Percentiles rank a stretch among this genome's conserved stretches.
Evolutionary conservation across 2,888 invertebrate genomes (phyloP).

Genomic region (Anagyrus pseudococci): DNA sequence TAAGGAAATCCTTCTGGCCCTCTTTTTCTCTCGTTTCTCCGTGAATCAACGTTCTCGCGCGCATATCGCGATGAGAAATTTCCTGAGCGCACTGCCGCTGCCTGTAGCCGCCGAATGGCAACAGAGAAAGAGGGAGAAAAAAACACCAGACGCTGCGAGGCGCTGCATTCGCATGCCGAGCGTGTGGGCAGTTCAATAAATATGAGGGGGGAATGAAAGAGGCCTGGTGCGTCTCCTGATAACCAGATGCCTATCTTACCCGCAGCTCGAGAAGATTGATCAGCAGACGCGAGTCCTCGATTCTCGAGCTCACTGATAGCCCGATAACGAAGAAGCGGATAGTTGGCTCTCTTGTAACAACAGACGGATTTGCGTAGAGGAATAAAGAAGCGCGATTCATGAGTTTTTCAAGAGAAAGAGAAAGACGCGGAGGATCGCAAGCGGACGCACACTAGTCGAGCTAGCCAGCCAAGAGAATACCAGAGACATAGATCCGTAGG

Average conservation of each 20-base stretch:
- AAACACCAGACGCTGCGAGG: constrained; percentile 3
- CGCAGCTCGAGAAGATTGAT: constrained; percentile 41
- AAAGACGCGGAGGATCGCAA: constrained; percentile 9
- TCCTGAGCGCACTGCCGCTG: constrained; percentile 9
- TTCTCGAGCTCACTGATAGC: too few species aligned
- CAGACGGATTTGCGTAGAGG: constrained; percentile 7
- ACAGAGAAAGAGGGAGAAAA: constrained; percentile 12
- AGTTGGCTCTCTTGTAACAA: too few species aligned
- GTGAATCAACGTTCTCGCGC: constrained; percentile 21
- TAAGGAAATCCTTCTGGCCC: constrained; percentile 31
- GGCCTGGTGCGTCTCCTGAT: too few species aligned
- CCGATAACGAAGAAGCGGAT: too few species aligned
- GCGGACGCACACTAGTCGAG: neutral
- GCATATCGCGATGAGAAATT: constrained; percentile 32
- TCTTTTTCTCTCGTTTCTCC: constrained; percentile 12
- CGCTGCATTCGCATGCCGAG: constrained; percentile 23
- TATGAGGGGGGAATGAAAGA: too few species aligned
- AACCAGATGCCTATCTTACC: constrained; percentile 37
- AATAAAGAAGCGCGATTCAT: constrained; percentile 27
- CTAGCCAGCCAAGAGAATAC: neutral
- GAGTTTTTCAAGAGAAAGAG: constrained; percentile 9
- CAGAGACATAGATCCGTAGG: too few species aligned
- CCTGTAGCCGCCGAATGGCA: too few species aligned
- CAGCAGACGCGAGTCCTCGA: constrained; percentile 42
- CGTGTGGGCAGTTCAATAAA: constrained; percentile 13